phyloP scores from a whole-genome alignment of 2,797 vertebrate species.

The Leuciscus waleckii region DNA sequence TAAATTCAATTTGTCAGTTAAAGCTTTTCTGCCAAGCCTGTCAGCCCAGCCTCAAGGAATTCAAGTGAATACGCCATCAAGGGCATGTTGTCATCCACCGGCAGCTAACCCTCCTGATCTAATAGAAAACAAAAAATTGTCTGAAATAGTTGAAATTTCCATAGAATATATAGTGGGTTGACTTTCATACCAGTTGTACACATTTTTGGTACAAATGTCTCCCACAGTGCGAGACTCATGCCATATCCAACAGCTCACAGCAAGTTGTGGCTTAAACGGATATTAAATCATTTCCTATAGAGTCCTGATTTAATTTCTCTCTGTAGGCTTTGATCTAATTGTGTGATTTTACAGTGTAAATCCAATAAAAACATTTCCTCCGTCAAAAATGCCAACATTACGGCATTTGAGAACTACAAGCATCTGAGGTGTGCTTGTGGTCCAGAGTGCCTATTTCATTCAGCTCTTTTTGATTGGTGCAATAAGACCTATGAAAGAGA shows the following conservation, averaged over 20 bases:
- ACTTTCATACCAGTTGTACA: background rate
- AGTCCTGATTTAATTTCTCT: conserved; percentile 11
- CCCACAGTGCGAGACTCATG: background rate
- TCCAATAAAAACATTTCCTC: conserved; percentile 2
- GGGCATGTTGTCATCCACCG: conserved; percentile 14
- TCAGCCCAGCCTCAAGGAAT: conserved; percentile 52
- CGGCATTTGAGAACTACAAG: background rate
- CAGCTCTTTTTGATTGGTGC: background rate
- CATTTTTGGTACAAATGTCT: background rate
- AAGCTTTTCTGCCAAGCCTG: conserved; percentile 52
- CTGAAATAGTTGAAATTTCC: conserved; percentile 22
- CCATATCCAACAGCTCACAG: background rate
- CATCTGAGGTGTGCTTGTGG: background rate
- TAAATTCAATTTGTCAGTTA: conserved; percentile 60
- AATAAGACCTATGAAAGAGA: background rate
- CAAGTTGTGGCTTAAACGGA: background rate
- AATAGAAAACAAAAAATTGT: conserved; percentile 22
- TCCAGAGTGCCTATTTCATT: background rate
- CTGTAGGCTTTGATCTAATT: conserved; percentile 18
- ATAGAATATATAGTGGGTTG: conserved; percentile 11
- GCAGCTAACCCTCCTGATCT: background rate
- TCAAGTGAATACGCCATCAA: conserved; percentile 46
- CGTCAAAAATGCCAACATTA: conserved; percentile 2
- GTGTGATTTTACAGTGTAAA: conserved; percentile 10
- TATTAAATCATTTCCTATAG: conserved; percentile 37